These are phyloP conservation scores for Bimastos eiseni DNA, from an alignment of 2,888 invertebrate species.

Conservation along the genomic window DNA sequence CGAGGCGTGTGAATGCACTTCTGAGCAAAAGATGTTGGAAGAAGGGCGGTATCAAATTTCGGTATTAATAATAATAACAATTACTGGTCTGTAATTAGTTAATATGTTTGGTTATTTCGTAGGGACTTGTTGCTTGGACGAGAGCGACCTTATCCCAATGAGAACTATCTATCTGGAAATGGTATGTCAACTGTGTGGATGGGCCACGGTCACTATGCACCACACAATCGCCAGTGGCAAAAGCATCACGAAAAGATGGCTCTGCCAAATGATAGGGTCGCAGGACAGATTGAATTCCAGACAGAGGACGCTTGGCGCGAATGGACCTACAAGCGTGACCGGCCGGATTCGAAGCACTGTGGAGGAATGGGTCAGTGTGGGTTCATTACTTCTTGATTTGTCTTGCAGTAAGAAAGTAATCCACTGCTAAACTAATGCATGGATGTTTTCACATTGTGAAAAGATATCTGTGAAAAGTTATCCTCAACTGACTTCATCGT, in stretches of 20 bases:
- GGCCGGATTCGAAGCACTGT: constrained; percentile 42
- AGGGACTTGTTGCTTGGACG: constrained; percentile 43
- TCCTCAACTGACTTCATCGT: too few species aligned
- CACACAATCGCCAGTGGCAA: constrained; percentile 40
- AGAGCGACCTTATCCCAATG: constrained; percentile 42
- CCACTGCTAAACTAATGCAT: not conserved
- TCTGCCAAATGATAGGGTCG: constrained; percentile 43
- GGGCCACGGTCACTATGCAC: constrained; percentile 44
- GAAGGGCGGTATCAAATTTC: too few species aligned
- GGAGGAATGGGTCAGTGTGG: constrained; percentile 42
- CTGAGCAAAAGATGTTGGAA: too few species aligned
- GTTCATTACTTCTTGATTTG: not conserved
- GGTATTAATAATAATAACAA: too few species aligned
- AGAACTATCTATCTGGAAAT: constrained; percentile 46
- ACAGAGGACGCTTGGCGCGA: constrained; percentile 47
- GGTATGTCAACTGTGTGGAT: constrained; percentile 46
- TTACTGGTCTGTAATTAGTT: too few species aligned
- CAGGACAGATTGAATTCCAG: constrained; percentile 46
- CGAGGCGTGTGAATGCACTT: too few species aligned
- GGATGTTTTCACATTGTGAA: not conserved
- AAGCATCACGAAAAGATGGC: constrained; percentile 45
- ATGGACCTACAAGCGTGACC: constrained; percentile 47
- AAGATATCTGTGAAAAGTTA: too few species aligned
- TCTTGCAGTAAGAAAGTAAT: not conserved
- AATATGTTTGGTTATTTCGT: not conserved